Percentiles rank a stretch among this genome's conserved stretches.
Evolutionary conservation across 1,140 invertebrate species (phyloP).

Genomic region (Trinorchestia longiramus): DNA sequence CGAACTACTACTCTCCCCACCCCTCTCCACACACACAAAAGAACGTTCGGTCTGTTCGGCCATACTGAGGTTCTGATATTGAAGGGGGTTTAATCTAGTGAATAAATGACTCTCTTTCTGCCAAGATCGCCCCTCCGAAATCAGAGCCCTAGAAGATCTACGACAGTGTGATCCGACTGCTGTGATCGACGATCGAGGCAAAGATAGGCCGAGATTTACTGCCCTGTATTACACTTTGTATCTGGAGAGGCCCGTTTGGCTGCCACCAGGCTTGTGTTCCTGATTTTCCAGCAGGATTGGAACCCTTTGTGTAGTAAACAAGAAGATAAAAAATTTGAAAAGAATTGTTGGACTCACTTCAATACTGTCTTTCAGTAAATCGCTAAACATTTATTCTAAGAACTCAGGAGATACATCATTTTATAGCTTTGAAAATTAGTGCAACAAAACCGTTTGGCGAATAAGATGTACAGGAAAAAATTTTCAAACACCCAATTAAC

Average conservation of each 20-base stretch:
- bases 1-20: neutral
- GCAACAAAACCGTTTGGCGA: too few species aligned
- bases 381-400: too few species aligned
- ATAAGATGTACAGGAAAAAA: too few species aligned
- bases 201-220: neutral
- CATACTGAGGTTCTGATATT: neutral
- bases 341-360: too few species aligned
- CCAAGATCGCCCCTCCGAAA: neutral
- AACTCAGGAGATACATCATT: too few species aligned
- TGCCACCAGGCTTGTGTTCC: neutral
- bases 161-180: neutral
- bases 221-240: neutral
- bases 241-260: neutral
- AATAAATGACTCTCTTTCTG: neutral
- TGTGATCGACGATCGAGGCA: neutral
- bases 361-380: too few species aligned
- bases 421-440: too few species aligned
- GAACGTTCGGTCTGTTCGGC: neutral
- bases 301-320: neutral
- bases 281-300: neutral
- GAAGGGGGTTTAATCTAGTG: constrained; percentile 6
- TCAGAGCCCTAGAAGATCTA: neutral
- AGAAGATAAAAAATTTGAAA: neutral
- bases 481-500: too few species aligned
- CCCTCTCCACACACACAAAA: neutral